A percentile compares a stretch with the other conserved stretches of the same genome.
Conservation (phyloP, 2,113 vertebrate genomes). For the Centropus bengalensis region DNA sequence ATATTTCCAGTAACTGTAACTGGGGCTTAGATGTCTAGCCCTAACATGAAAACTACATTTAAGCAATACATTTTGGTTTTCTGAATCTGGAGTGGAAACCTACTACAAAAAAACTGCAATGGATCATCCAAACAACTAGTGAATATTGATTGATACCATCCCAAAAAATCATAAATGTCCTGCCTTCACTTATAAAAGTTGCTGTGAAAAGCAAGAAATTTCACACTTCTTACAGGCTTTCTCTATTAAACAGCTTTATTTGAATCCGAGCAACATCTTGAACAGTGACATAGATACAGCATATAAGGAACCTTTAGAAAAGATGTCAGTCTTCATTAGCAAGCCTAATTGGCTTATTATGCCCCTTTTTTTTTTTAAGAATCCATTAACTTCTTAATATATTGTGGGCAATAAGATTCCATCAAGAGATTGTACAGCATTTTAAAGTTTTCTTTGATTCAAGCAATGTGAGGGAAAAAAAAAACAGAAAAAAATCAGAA, state of each 20-base stretch:
- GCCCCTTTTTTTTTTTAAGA: not conserved
- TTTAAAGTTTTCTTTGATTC: not conserved
- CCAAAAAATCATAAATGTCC: not conserved
- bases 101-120: not conserved
- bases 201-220: not conserved
- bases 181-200: not conserved
- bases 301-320: not conserved
- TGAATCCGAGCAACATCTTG: not conserved
- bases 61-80: not conserved
- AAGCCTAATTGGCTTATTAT: not conserved
- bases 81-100: not conserved
- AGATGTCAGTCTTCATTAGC: not conserved
- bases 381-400: not conserved
- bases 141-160: not conserved
- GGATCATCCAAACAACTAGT: not conserved
- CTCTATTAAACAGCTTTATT: not conserved
- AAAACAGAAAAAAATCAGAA: not conserved
- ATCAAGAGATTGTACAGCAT: not conserved
- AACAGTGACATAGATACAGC: not conserved
- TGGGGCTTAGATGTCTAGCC: not conserved
- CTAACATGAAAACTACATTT: not conserved
- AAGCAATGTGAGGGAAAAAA: not conserved
- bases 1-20: not conserved
- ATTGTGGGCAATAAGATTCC: not conserved
- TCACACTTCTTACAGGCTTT: not conserved